Percentiles rank a stretch among this genome's conserved stretches.
Conservation (phyloP, 2,888 invertebrate species). For the Odontocerum albicorne region DNA sequence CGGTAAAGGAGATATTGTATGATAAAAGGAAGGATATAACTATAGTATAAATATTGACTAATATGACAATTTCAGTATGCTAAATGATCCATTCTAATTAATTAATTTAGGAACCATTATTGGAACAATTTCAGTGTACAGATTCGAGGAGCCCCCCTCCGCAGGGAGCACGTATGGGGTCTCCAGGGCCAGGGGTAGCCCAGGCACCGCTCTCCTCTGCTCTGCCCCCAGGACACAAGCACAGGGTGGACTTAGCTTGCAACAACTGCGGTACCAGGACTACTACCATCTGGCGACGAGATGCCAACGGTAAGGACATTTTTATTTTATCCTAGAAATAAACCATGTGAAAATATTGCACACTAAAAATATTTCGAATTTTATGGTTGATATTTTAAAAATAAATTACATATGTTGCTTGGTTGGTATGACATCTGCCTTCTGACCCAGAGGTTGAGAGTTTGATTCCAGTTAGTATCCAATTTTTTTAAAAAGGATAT, state of each 20-base stretch:
- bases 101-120: too few relatives aligned
- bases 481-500: too few relatives aligned
- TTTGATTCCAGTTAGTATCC: too few relatives aligned
- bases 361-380: too few relatives aligned
- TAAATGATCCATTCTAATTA: background rate
- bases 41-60: background rate
- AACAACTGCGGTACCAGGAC: constrained; percentile 97
- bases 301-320: constrained; percentile 77
- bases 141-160: constrained; percentile 25
- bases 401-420: too few relatives aligned
- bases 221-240: constrained; percentile 38
- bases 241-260: constrained; percentile 84
- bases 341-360: too few relatives aligned
- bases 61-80: background rate
- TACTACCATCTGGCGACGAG: constrained; percentile 96
- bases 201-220: constrained; percentile 3
- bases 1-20: too few relatives aligned
- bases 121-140: constrained; percentile 14
- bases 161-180: constrained; percentile 2
- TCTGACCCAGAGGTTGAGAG: too few relatives aligned
- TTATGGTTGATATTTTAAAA: too few relatives aligned
- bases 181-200: background rate
- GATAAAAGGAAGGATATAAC: too few relatives aligned
- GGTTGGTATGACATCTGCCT: too few relatives aligned
- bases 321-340: too few relatives aligned